Evolutionary conservation across 2,888 invertebrate genomes (phyloP), one percentile per base, ranked within the genome.

Genomic region (Ferrisia virgata): DNA sequence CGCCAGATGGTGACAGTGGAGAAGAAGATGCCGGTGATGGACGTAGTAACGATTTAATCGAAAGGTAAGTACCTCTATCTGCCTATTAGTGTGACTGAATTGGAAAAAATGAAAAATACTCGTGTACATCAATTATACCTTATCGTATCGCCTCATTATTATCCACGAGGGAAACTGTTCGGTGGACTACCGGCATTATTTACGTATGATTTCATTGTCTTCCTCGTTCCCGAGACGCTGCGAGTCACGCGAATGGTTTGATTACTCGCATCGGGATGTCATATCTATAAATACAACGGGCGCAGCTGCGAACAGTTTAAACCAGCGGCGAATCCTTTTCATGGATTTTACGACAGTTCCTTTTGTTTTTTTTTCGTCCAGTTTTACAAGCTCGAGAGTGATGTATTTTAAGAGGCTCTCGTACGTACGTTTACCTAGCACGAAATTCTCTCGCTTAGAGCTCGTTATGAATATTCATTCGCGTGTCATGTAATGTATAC

Each of bases 1-100:
- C 93, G 3, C 92, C 93, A 0, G 92, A 91, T 85, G 91, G 88
- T 83, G 87, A 87, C 79, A 87, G 87, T 82, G 88, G 88, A 0
- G 91, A 91, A 58, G 92, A 92, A 86, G 94, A 94, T 87, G 90
- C 90, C 31, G 96, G 96, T 0, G 96, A 96, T 89, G 95, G 94
- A 0, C 92, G 93, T 87, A 92, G 91, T 85, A 96, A 96, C 90
- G 94, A 95, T 86, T 90, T 96, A 47, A 90, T 97, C 85, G 93
- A 95, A 86, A 94, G 88, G 89, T 89, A 86, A 85, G 84, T 58
- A 8, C 64, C 43, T 11, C 28, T 43, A n/a, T 47, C 47, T 18
- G 22, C 53, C 53, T 4, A 8, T 36, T 36, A 36, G 36, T 36
- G 4, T 36, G 36, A 36, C 36, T 8, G 4, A 36, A 6, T 6